Base-by-base conservation (phyloP, 2,888 invertebrate species). In the Graphium colonna region DNA sequence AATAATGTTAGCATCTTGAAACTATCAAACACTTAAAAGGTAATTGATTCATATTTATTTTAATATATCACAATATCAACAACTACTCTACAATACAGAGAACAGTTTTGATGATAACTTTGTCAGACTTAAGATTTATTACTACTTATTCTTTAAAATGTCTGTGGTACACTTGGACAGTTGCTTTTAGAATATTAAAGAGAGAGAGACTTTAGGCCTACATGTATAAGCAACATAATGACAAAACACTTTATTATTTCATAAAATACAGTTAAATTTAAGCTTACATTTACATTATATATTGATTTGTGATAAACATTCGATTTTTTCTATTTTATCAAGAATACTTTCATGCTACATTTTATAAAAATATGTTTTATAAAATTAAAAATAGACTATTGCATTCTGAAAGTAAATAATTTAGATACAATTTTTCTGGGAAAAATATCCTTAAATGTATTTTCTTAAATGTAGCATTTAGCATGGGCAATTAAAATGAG, bases 41-140 rank as follows among this genome's bases (percentile, higher is more conserved):
- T 63, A 64, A 65, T 65, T 60, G 3, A 36, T 36, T 68, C 63
- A 65, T 73, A 75, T 74, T 67, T 77, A 80, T 77, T 75, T 81
- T 83, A 82, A 83, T 79, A 84, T 86, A 87, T 87, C 87, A 88
- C 87, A 87, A 78, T 85, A 84, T 79, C 73, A 83, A 83, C 82
- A 81, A 72, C 85, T 83, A 83, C 73, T 61, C 73, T 76, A 64
- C 51, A 51, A 52, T 59, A 51, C 36, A 18, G 43, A 51, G 60
- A 67, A 65, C 64, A 65, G 54, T 60, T 58, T 54, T 60, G 52
- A 56, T 59, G 55, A 51, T 53, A 48, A 46, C 59, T 57, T 59
- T 54, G 43, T 64, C 60, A 61, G 63, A 65, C 62, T 61, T 64
- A 56, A 50, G 48, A 55, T 38, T 52, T 58, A 51, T 51, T 40